Evolutionary conservation across 2,888 invertebrate genomes (phyloP).

Genomic region (Isotomurus palustris): DNA sequence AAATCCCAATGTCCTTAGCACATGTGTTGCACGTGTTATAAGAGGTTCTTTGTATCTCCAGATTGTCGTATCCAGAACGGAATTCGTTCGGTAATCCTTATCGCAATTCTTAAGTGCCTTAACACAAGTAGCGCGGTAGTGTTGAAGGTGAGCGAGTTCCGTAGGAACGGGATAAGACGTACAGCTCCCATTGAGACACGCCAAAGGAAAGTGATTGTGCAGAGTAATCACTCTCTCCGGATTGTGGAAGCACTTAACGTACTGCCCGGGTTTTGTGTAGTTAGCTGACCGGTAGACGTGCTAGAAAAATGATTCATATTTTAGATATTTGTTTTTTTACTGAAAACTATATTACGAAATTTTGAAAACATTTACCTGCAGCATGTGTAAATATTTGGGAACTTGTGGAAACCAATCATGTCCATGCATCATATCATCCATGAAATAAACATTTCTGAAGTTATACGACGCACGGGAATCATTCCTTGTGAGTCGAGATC

Average conservation of each 20-base stretch:
- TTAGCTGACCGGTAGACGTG: slow-evolving; percentile 49
- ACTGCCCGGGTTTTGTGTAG: slow-evolving; percentile 49
- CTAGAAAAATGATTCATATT: slow-evolving; percentile 41
- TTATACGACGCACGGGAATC: slow-evolving; percentile 61
- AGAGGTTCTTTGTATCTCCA: slow-evolving; percentile 49
- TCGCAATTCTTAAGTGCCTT: slow-evolving; percentile 47
- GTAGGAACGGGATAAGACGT: slow-evolving; percentile 48
- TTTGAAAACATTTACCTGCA: slow-evolving; percentile 20
- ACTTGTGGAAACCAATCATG: slow-evolving; percentile 50
- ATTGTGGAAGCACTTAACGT: slow-evolving; percentile 50
- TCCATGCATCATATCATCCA: slow-evolving; percentile 48
- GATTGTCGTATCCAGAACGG: slow-evolving; percentile 48
- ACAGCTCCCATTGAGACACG: slow-evolving; percentile 48
- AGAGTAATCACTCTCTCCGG: slow-evolving; percentile 48
- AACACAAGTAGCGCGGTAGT: slow-evolving; percentile 52
- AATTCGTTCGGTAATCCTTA: slow-evolving; percentile 46
- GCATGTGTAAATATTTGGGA: slow-evolving; percentile 49
- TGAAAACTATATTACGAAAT: neutral
- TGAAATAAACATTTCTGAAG: slow-evolving; percentile 53
- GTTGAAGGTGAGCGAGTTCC: slow-evolving; percentile 51
- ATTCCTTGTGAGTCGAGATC: slow-evolving; percentile 63
- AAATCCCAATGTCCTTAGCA: no score
- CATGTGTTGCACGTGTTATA: no score
- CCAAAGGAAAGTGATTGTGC: slow-evolving; percentile 50
- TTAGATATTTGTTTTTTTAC: no score